A percentile compares a stretch with the other conserved stretches of the same genome.
Evolutionary conservation across 2,888 invertebrate genomes (phyloP).

Genomic region (Salpingus planirostris): DNA sequence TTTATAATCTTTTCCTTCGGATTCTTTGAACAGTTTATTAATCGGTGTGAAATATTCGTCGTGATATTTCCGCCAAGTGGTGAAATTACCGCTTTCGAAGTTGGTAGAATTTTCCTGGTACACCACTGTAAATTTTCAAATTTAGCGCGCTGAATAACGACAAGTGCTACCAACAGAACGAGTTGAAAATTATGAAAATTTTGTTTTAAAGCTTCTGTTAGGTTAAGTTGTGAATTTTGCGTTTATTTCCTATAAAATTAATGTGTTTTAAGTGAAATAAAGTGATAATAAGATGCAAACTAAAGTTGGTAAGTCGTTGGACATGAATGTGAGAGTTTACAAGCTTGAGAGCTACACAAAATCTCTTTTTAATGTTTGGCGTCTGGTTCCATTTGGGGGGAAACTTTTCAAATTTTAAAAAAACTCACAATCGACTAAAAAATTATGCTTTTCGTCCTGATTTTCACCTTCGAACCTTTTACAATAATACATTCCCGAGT

Average conservation of each 20-base stretch:
- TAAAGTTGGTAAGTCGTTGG: no score
- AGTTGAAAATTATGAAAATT: slow-evolving; percentile 13
- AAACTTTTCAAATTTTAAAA: no score
- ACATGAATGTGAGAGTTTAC: no score
- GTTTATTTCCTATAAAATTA: no score
- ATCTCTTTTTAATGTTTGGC: no score
- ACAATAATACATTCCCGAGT: slow-evolving; percentile 47
- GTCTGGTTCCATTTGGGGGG: no score
- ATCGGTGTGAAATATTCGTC: slow-evolving; percentile 41
- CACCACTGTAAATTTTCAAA: slow-evolving; percentile 12
- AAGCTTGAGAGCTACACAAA: no score
- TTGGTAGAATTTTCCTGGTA: slow-evolving; percentile 12
- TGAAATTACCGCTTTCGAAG: slow-evolving; percentile 40
- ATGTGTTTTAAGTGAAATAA: no score
- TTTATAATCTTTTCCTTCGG: slow-evolving; percentile 38
- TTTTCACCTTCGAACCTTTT: slow-evolving; percentile 38
- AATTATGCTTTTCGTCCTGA: slow-evolving; percentile 41
- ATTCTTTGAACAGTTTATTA: slow-evolving; percentile 41
- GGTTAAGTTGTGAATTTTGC: no score
- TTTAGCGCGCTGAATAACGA: neutral
- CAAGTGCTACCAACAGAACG: slow-evolving; percentile 7
- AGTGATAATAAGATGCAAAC: no score
- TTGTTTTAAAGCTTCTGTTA: slow-evolving; percentile 11
- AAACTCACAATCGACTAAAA: slow-evolving; percentile 43
- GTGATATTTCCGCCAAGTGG: slow-evolving; percentile 45